A percentile compares a stretch with the other conserved stretches of the same genome.
phyloP scores from a whole-genome alignment of 2,797 vertebrate species.

The Chaetodon trifasciatus region DNA sequence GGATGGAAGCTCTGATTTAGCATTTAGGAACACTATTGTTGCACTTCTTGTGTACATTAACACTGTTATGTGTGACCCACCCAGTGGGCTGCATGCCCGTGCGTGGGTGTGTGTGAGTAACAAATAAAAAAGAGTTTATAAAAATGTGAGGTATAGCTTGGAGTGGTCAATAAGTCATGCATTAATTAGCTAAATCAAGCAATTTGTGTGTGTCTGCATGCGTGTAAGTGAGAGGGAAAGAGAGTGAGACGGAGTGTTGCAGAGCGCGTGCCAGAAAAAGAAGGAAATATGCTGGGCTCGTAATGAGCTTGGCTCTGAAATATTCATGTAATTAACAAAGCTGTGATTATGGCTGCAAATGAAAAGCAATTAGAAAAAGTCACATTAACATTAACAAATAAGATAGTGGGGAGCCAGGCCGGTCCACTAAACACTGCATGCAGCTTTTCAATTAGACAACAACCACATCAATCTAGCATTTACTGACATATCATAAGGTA shows the following conservation, averaged over 20 bases:
- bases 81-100: neutral
- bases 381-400: slow-evolving; percentile 81
- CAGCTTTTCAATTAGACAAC: slow-evolving; percentile 58
- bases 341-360: slow-evolving; percentile 85
- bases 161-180: slow-evolving; percentile 56
- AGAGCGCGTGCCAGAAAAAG: slow-evolving; percentile 57
- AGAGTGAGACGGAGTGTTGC: slow-evolving; percentile 54
- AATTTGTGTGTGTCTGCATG: slow-evolving; percentile 26
- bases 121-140: slow-evolving; percentile 6
- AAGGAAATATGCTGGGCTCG: slow-evolving; percentile 67
- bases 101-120: neutral
- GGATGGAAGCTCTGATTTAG: slow-evolving; percentile 9
- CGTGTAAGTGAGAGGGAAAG: slow-evolving; percentile 36
- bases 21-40: neutral
- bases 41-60: neutral
- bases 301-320: slow-evolving; percentile 85
- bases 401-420: slow-evolving; percentile 65
- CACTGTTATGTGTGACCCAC: neutral
- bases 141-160: slow-evolving; percentile 37
- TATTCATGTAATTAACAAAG: slow-evolving; percentile 88
- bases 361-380: slow-evolving; percentile 85
- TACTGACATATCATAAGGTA: neutral
- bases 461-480: slow-evolving; percentile 45
- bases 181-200: slow-evolving; percentile 66
- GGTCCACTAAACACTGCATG: slow-evolving; percentile 41